These are phyloP conservation scores for Lucifuga dentata DNA, from an alignment of 2,113 vertebrate genomes.

Conservation along the genomic window DNA sequence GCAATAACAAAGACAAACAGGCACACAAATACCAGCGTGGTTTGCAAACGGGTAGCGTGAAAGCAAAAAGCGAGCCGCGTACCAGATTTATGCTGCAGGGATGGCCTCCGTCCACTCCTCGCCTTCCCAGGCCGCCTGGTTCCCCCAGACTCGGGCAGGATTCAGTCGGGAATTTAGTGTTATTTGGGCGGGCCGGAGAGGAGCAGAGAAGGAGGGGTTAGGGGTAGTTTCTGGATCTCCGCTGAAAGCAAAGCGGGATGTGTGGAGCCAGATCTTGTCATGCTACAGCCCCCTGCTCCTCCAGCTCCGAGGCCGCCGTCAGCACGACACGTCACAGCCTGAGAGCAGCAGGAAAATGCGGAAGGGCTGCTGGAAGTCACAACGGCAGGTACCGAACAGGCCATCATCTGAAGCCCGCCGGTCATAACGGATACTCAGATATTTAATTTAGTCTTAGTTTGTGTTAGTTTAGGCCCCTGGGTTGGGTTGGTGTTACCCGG, in stretches of 20 bases:
- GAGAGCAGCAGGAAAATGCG: slow-evolving; percentile 93
- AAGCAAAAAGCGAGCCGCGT: slow-evolving; percentile 61
- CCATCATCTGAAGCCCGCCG: slow-evolving; percentile 60
- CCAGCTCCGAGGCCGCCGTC: slow-evolving; percentile 91
- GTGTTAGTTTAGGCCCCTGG: slow-evolving; percentile 25
- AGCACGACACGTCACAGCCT: slow-evolving; percentile 93
- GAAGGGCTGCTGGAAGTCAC: slow-evolving; percentile 86
- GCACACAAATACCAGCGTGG: slow-evolving; percentile 20
- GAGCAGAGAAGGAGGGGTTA: slow-evolving; percentile 92
- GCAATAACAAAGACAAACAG: slow-evolving; percentile 39
- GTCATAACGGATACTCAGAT: background rate
- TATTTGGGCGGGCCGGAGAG: slow-evolving; percentile 90
- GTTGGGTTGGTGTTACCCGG: background rate
- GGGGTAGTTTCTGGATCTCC: slow-evolving; percentile 85
- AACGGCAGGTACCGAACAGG: slow-evolving; percentile 77
- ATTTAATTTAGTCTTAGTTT: slow-evolving; percentile 11
- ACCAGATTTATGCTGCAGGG: slow-evolving; percentile 77
- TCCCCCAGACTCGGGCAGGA: slow-evolving; percentile 86
- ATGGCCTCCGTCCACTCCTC: slow-evolving; percentile 74
- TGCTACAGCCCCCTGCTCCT: slow-evolving; percentile 91
- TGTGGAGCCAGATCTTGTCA: slow-evolving; percentile 81
- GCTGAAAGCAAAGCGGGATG: slow-evolving; percentile 77
- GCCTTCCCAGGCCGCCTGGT: slow-evolving; percentile 82
- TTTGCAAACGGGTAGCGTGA: slow-evolving; percentile 10
- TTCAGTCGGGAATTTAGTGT: slow-evolving; percentile 87